Base-by-base conservation (phyloP, 2,797 vertebrate species). In the Erethizon dorsatum region DNA sequence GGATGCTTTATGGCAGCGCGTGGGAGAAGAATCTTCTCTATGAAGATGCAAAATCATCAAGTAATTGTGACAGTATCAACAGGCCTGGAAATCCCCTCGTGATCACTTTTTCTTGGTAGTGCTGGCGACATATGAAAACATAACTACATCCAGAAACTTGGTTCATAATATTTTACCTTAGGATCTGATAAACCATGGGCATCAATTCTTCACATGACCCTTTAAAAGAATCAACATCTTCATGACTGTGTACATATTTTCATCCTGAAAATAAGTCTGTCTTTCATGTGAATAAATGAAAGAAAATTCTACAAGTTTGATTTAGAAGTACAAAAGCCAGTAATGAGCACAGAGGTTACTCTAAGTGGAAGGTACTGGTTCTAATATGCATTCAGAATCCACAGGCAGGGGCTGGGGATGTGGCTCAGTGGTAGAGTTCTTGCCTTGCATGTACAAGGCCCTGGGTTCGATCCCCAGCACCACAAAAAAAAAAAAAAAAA, bases 1-100 rank as follows among this genome's bases (percentile, higher is more conserved):
- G 31, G 41, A 20, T 77, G 63, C 63, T 93, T 85, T 59, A n/a
- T 54, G 37, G 63, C n/a, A 92, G 45, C 31, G 57, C 63, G 26
- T 18, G n/a, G 37, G n/a, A 88, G 22, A 71, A 57, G 45, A 88
- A 71, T 20, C 22, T 88, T 95, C 90, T 91, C 71, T 47, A 45
- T 83, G 79, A 69, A 78, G 69, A 71, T 52, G 24, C n/a, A 94
- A 83, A 92, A 67, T 80, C 84, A 88, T 54, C 33, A 73, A 84
- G 57, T 59, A 56, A 45, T 71, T 77, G 79, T 69, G 83, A 56
- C 28, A n/a, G 26, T 91, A 84, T 67, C 63, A 65, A 59, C 41
- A 65, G 83, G 33, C 54, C 90, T 65, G 90, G 54, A 87, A 89
- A 59, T 61, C 71, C 54, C 31, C 89, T 75, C 57, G 33, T 12